Percentiles rank a stretch among this genome's conserved stretches.
Conservation (phyloP, 2,113 vertebrate genomes). For the Syrrhaptes paradoxus region DNA sequence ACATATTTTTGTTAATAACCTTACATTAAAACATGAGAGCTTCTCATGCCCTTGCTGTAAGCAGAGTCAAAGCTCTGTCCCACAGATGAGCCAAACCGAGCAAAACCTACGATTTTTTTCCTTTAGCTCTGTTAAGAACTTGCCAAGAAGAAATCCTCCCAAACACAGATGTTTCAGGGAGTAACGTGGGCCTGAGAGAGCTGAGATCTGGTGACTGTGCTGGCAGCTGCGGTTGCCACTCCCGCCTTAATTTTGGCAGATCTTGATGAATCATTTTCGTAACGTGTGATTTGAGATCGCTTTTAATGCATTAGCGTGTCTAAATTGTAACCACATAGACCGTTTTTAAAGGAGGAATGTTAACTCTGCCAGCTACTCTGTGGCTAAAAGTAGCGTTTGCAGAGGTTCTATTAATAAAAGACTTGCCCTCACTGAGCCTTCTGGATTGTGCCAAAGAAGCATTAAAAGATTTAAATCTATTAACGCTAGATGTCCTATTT, state of each 20-base stretch:
- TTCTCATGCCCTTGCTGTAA: fast-evolving
- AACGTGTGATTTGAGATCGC: neutral
- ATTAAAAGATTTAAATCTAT: slow-evolving; percentile 67
- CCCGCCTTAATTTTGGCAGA: neutral
- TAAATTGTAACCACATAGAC: neutral
- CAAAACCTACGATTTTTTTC: neutral
- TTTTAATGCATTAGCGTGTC: neutral
- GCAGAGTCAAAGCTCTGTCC: neutral
- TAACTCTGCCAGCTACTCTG: neutral
- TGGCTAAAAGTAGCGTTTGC: neutral
- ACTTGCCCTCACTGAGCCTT: neutral
- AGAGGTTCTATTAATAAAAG: slow-evolving; percentile 36
- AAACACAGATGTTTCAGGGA: slow-evolving; percentile 46
- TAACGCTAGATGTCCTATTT: slow-evolving; percentile 24
- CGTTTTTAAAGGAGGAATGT: neutral
- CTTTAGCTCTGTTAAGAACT: neutral
- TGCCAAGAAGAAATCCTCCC: slow-evolving; percentile 13
- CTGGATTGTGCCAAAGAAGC: slow-evolving; percentile 25
- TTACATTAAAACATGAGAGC: neutral
- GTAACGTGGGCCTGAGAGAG: slow-evolving; percentile 47
- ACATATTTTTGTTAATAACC: neutral
- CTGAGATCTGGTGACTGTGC: slow-evolving; percentile 44
- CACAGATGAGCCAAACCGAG: neutral
- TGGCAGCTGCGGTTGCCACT: slow-evolving; percentile 54
- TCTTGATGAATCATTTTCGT: slow-evolving; percentile 12